A percentile compares a stretch with the other conserved stretches of the same genome.
These are phyloP conservation scores for Urophycis tenuis DNA, from an alignment of 2,797 vertebrate species.

Conservation along the genomic window DNA sequence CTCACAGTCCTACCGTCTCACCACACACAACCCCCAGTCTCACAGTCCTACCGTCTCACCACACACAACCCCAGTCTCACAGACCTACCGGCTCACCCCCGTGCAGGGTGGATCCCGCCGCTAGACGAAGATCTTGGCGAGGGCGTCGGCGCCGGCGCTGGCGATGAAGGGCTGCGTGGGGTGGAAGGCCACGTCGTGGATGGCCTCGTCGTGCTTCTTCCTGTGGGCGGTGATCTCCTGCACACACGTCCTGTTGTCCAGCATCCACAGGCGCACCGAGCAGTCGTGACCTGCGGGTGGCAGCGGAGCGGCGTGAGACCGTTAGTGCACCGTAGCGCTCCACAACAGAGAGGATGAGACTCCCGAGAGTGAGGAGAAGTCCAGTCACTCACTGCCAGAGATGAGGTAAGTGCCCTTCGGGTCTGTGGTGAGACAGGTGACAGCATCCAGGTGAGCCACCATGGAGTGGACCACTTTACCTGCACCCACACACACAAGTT, in stretches of 20 bases:
- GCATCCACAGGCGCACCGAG: conserved; percentile 87
- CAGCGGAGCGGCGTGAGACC: neutral
- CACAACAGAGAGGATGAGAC: too few species aligned
- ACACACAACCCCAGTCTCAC: too few species aligned
- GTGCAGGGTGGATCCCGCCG: conserved; percentile 45
- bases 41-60: neutral
- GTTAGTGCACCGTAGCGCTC: too few species aligned
- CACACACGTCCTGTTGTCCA: conserved; percentile 84
- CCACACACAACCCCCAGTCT: neutral
- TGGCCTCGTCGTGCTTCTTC: conserved; percentile 88
- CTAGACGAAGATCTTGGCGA: conserved; percentile 92
- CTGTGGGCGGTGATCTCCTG: conserved; percentile 91
- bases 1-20: neutral
- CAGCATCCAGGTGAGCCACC: conserved; percentile 87
- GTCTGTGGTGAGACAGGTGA: conserved; percentile 86
- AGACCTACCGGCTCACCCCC: neutral
- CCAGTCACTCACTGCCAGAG: conserved; percentile 82
- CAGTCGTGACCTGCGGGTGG: conserved; percentile 80
- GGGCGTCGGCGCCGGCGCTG: conserved; percentile 82
- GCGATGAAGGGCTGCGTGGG: conserved; percentile 83
- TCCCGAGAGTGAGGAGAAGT: neutral
- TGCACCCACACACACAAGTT: conserved; percentile 36
- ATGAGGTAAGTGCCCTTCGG: conserved; percentile 87
- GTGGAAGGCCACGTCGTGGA: conserved; percentile 86
- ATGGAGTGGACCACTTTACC: conserved; percentile 85